Conservation (phyloP, 2,113 vertebrate genomes). For the Ancistrus triradiatus region DNA sequence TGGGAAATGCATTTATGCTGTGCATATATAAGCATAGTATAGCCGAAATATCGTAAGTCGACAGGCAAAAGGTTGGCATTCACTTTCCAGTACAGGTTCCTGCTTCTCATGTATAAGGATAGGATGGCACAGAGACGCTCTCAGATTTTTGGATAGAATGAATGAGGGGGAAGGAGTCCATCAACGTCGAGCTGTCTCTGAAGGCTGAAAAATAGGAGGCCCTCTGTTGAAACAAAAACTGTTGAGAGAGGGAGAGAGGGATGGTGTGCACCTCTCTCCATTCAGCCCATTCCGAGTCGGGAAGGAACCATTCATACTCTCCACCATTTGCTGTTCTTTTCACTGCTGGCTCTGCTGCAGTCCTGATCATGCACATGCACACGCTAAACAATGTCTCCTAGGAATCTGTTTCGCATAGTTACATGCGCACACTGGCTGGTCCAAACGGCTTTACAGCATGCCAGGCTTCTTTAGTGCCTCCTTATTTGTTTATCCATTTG, state of each 20-base stretch:
- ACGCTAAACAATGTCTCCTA: conserved; percentile 1
- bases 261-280: conserved; percentile 13
- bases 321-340: too few species aligned
- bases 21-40: too few species aligned
- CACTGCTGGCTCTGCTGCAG: too few species aligned
- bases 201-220: conserved; percentile 29
- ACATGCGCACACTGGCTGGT: not conserved
- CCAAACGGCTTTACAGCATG: not conserved
- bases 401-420: not conserved
- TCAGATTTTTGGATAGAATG: not conserved
- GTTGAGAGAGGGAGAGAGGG: conserved; percentile 9
- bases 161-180: not conserved
- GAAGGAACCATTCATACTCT: too few species aligned
- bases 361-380: too few species aligned
- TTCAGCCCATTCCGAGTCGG: too few species aligned
- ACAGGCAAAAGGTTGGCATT: not conserved
- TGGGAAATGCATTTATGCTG: too few species aligned
- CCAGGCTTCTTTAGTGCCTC: too few species aligned
- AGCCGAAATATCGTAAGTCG: not conserved
- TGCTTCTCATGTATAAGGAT: too few species aligned
- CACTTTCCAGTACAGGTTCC: not conserved
- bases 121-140: conserved; percentile 7
- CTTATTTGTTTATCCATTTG: too few species aligned
- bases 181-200: not conserved
- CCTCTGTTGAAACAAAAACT: conserved; percentile 25